Base-by-base conservation (phyloP, 2,113 vertebrate species). In the Gasterosteus aculeatus region DNA sequence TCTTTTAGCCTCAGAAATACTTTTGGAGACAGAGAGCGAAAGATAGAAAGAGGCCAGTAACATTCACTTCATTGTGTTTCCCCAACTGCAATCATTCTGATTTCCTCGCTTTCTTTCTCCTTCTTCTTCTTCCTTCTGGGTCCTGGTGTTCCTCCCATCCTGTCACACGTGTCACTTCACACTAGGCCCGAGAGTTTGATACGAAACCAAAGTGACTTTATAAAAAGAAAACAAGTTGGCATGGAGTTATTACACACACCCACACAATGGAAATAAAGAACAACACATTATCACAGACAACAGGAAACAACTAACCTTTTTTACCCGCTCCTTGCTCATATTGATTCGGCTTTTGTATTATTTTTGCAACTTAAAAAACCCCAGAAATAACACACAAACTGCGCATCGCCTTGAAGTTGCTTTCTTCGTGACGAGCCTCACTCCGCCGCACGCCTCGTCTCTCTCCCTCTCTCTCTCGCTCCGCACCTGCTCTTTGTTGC, bases 1-100 rank as follows among this genome's bases (percentile, higher is more conserved):
- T 94, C 93, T 94, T 89, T 91, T 91, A 91, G 91, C 90, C 92
- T 93, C 93, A 90, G 92, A 94, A 94, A 93, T 86, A 93, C 78
- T 92, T 90, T 80, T 87, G 85, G 79, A 91, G 88, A 90, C 84
- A 88, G 82, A 85, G 84, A 82, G 80, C 61, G 72, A 83, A 83
- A 89, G 89, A 89, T 84, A 87, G 88, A 91, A 84, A 87, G 88
- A 89, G 88, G 87, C 78, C 85, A 87, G 89, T 89, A 83, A 90
- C 87, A 72, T 86, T 88, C 69, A 72, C 80, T 87, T 81, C 82
- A 84, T 77, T 83, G 81, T 87, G 73, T 80, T 63, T 54, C 63
- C 46, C 51, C 81, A 70, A 75, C 84, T 71, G 69, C 86, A 82
- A 58, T 85, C 77, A 60, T 65, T 83, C 60, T 67, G 54, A 64